Evolutionary conservation across 37 sponge, comb jelly and placozoan genomes (phyloP).

Genomic region (Chondrilla cf. caribensis): DNA sequence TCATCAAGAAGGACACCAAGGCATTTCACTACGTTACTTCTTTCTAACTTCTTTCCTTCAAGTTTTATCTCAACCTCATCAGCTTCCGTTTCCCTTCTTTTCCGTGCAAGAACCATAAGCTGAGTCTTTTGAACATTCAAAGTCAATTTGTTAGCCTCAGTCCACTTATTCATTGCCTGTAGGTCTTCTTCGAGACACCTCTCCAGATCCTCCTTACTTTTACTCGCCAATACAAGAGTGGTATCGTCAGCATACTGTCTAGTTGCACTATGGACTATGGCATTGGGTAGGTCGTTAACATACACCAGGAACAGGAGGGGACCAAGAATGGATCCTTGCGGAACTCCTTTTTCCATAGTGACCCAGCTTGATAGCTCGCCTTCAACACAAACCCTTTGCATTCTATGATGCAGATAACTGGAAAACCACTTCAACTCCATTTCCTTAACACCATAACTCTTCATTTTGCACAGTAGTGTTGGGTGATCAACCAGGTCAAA

Average conservation of each 20-base stretch:
- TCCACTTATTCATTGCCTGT: neutral
- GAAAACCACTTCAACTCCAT: neutral
- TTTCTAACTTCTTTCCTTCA: neutral
- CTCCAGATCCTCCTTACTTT: neutral
- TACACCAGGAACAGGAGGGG: constrained; percentile 33
- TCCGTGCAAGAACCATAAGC: neutral
- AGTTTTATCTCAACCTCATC: neutral
- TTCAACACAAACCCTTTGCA: neutral
- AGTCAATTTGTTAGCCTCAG: neutral
- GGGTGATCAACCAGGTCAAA: constrained; percentile 16
- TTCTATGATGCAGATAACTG: constrained; percentile 3
- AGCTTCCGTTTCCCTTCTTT: neutral
- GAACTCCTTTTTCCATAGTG: constrained; percentile 21
- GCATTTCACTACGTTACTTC: neutral
- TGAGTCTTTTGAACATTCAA: neutral
- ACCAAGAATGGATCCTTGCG: constrained; percentile 37
- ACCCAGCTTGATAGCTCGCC: neutral
- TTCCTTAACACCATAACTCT: neutral
- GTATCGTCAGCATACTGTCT: constrained; percentile 37
- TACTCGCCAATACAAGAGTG: neutral
- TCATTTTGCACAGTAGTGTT: neutral
- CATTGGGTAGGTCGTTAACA: constrained; percentile 33
- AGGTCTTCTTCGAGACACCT: neutral
- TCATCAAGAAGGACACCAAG: neutral
- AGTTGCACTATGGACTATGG: neutral